These are phyloP conservation scores for Thymelicus sylvestris DNA, from an alignment of 2,888 invertebrate genomes.

Conservation along the genomic window DNA sequence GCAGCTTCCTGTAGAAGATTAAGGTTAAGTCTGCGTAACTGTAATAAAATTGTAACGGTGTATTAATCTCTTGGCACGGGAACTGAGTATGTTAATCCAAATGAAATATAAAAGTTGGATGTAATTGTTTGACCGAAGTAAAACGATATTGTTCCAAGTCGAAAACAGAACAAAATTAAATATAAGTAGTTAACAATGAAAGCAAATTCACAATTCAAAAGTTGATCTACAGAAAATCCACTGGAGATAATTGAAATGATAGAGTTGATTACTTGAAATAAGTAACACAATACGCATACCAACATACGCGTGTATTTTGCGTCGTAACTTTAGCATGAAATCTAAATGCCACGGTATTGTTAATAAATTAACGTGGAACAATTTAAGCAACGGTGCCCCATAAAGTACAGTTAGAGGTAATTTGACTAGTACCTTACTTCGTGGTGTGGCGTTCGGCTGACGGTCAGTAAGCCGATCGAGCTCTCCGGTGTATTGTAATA, in stretches of 20 bases:
- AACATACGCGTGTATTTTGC: not conserved
- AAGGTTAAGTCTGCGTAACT: slow-evolving; percentile 5
- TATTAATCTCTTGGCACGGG: no score
- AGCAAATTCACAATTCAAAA: no score
- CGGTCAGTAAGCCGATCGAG: slow-evolving; percentile 11
- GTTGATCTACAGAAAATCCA: no score
- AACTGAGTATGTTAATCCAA: no score
- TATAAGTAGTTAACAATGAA: no score
- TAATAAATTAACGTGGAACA: slow-evolving; percentile 34
- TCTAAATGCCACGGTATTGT: slow-evolving; percentile 28
- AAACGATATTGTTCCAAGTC: no score
- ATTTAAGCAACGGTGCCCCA: slow-evolving; percentile 36
- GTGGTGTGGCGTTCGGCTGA: not conserved
- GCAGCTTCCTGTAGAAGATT: slow-evolving; percentile 8
- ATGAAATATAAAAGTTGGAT: no score
- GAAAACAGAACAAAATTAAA: no score
- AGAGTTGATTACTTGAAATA: not conserved
- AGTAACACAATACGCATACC: slow-evolving; percentile 3
- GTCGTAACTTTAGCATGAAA: slow-evolving; percentile 5
- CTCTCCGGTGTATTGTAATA: not conserved
- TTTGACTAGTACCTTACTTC: slow-evolving; percentile 25
- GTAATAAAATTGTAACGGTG: not conserved
- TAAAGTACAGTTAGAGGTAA: slow-evolving; percentile 34
- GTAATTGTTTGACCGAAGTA: no score
- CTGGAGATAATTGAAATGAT: not conserved